phyloP scores from a whole-genome alignment of 1,140 invertebrate species.

The Atta cephalotes region DNA sequence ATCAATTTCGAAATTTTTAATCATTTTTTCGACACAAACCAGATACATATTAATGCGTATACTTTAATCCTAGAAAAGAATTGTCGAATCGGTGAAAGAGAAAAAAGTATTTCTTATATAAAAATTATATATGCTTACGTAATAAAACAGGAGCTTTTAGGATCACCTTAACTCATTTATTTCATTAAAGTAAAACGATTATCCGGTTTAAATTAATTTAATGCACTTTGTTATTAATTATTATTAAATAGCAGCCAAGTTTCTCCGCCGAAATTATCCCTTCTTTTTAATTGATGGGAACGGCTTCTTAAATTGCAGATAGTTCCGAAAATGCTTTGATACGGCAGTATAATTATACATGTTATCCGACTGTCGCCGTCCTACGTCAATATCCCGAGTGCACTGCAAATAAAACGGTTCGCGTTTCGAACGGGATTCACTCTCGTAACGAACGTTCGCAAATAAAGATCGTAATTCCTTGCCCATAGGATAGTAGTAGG shows the following conservation, averaged over 20 bases:
- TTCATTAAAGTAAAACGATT: conserved; percentile 5
- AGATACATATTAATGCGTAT: no score
- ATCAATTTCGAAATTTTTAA: no score
- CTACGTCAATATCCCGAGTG: conserved; percentile 49
- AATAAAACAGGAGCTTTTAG: no score
- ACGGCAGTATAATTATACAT: conserved; percentile 30
- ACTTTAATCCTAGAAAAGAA: no score
- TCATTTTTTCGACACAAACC: no score
- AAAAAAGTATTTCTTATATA: no score
- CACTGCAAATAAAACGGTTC: conserved; percentile 41
- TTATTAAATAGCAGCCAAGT: not conserved
- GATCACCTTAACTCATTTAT: not conserved
- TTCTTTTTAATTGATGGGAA: not conserved
- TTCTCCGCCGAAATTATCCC: not conserved
- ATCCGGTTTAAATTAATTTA: not conserved
- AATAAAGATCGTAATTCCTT: conserved; percentile 60
- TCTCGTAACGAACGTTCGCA: conserved; percentile 59
- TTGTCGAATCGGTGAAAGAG: no score
- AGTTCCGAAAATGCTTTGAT: conserved; percentile 31
- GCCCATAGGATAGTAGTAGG: not conserved
- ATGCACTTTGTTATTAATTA: not conserved
- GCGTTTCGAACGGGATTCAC: conserved; percentile 43
- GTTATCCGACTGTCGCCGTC: conserved; percentile 43
- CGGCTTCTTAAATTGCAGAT: not conserved
- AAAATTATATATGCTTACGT: no score